phyloP scores from a whole-genome alignment of 2,888 invertebrate species.

The Pristionchus maxplancki region DNA sequence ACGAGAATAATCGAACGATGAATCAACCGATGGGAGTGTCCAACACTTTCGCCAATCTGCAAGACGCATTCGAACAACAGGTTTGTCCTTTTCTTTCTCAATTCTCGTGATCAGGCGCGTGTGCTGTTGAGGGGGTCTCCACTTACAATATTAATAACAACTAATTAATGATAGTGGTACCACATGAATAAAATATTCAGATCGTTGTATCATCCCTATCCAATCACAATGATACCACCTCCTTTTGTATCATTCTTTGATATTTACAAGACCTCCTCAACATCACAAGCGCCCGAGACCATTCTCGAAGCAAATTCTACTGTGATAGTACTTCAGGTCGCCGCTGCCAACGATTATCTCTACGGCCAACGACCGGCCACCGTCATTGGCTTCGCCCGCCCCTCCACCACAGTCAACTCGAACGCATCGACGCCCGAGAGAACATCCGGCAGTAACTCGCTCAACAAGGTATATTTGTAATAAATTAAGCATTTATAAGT shows the following conservation, averaged over 20 bases:
- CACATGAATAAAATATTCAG: too few relatives aligned
- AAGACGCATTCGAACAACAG: constrained; percentile 46
- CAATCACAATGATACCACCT: too few relatives aligned
- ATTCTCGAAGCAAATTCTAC: too few relatives aligned
- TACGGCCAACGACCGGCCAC: constrained; percentile 73
- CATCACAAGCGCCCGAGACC: too few relatives aligned
- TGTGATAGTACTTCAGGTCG: constrained; percentile 57
- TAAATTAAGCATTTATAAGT: background rate
- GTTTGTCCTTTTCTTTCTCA: too few relatives aligned
- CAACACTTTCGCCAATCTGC: constrained; percentile 47
- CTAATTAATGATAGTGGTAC: background rate
- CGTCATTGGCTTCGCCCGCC: constrained; percentile 69
- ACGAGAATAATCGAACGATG: constrained; percentile 71
- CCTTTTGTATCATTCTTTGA: too few relatives aligned
- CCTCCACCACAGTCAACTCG: background rate
- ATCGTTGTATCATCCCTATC: too few relatives aligned
- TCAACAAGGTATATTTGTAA: constrained; percentile 10
- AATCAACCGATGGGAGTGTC: constrained; percentile 52
- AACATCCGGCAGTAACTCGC: background rate
- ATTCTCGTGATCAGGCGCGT: too few relatives aligned
- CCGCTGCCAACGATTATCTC: constrained; percentile 60
- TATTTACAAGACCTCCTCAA: too few relatives aligned
- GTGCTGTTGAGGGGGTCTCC: too few relatives aligned
- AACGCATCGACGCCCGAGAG: constrained; percentile 51
- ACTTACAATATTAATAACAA: too few relatives aligned